Evolutionary conservation across 2,888 invertebrate genomes (phyloP), one percentile per base, ranked within the genome.

Genomic region (Galerucella pusilla): DNA sequence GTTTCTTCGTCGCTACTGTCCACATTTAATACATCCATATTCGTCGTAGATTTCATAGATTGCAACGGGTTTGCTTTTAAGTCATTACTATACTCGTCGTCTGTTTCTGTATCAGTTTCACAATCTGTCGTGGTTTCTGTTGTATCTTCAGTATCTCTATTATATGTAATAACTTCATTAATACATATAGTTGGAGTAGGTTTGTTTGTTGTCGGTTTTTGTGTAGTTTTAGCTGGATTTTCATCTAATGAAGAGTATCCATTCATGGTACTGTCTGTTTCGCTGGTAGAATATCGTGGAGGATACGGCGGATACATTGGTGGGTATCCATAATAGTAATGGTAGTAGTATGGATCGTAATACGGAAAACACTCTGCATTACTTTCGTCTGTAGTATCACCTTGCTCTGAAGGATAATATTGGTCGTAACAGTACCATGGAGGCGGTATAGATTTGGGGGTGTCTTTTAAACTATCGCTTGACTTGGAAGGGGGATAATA

Each of bases 21-120:
- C 28, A 89, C 83, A 69, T 89, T 88, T 45, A 65, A 46, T 10
- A 20, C n/a, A 46, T 11, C 16, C 12, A 91, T 88, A 82, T 91
- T 89, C 25, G 88, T 87, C 1, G 91, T 90, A 0, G 90, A 91
- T 78, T 88, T 88, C 54, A 90, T 90, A 3, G 90, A 87, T 80
- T 88, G 87, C 14, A 91, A 80, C 1, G 85, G 61, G 20, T 68
- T 70, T 11, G n/a, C 35, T 20, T 68, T 59, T 54, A 64, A 16
- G 9, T 42, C 20, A 20, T 66, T 57, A 42, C 5, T 60, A 7
- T 52, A 65, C 12, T 63, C 61, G 14, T 71, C 42, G 9, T 71
- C 57, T 3, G 74, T 75, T 75, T 86, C 86, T 45, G 85, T 84
- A 77, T 80, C 80, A 28, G 81, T 77, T 70, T 79, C 81, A 2